Evolutionary conservation across 23 tunicate genomes (phyloP).

Genomic region (Oikopleura dioica): DNA sequence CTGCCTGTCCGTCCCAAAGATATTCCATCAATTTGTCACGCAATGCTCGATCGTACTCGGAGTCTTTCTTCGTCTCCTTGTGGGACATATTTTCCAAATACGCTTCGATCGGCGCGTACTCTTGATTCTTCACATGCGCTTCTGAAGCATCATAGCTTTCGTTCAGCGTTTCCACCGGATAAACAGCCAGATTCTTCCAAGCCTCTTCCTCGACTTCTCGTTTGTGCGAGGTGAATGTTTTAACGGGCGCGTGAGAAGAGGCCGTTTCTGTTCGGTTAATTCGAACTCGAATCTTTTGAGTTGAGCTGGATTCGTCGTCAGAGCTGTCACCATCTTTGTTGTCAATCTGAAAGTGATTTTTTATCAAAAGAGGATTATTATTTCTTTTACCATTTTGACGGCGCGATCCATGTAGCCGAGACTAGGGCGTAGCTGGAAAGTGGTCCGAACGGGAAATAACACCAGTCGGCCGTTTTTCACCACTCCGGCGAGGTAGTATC

Average conservation of each 20-base stretch:
- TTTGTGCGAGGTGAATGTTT: not conserved
- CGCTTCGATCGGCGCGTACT: not conserved
- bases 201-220: slow-evolving; percentile 1
- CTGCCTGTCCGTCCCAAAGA: slow-evolving; percentile 13
- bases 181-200: not conserved
- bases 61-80: not conserved
- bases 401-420: not conserved
- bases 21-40: not conserved
- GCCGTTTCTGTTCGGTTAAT: not conserved
- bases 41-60: not conserved
- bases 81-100: not conserved
- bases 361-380: not conserved
- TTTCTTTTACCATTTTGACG: slow-evolving; percentile 2
- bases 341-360: not conserved
- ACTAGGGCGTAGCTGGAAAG: not conserved
- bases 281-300: not conserved
- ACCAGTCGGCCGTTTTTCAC: not conserved
- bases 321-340: not conserved
- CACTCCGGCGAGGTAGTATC: not conserved
- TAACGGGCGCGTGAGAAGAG: not conserved
- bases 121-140: not conserved
- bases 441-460: not conserved
- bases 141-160: too few species aligned
- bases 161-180: too few species aligned
- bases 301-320: not conserved